Evolutionary conservation across 1,140 invertebrate genomes (phyloP).

Genomic region (Thalassaphorura encarpata): DNA sequence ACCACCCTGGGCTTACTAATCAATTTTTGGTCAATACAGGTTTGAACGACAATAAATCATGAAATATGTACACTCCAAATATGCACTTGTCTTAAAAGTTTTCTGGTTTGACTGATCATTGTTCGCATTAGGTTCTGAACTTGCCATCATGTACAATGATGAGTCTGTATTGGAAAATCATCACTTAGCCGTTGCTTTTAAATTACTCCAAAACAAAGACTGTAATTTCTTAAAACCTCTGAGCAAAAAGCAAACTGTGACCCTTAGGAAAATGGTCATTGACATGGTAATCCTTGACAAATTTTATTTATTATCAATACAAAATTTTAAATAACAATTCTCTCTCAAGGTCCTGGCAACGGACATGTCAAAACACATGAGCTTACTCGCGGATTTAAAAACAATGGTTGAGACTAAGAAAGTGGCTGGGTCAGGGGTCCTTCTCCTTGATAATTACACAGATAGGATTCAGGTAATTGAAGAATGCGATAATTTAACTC

Average conservation of each 20-base stretch:
- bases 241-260: constrained; percentile 90
- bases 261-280: constrained; percentile 95
- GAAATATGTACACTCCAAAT: no score
- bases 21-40: constrained; percentile 93
- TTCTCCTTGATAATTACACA: constrained; percentile 94
- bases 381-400: constrained; percentile 90
- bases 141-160: constrained; percentile 98
- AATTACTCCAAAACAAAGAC: constrained; percentile 87
- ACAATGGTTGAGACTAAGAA: constrained; percentile 99
- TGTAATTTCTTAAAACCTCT: constrained; percentile 73
- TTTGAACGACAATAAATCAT: constrained; percentile 41
- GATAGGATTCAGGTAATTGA: constrained; percentile 72
- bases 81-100: no score
- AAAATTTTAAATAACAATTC: no score
- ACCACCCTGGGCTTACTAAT: constrained; percentile 96
- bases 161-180: constrained; percentile 98
- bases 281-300: no score
- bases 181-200: constrained; percentile 95
- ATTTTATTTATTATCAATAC: constrained; percentile 63
- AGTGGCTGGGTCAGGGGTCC: constrained; percentile 84
- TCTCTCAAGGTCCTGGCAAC: no score
- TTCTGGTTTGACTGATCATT: no score
- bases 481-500: background rate
- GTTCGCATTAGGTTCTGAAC: constrained; percentile 87
- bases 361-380: constrained; percentile 99